Evolutionary conservation across 2,113 vertebrate species (phyloP).

Genomic region (Epinephelus cyanopodus): DNA sequence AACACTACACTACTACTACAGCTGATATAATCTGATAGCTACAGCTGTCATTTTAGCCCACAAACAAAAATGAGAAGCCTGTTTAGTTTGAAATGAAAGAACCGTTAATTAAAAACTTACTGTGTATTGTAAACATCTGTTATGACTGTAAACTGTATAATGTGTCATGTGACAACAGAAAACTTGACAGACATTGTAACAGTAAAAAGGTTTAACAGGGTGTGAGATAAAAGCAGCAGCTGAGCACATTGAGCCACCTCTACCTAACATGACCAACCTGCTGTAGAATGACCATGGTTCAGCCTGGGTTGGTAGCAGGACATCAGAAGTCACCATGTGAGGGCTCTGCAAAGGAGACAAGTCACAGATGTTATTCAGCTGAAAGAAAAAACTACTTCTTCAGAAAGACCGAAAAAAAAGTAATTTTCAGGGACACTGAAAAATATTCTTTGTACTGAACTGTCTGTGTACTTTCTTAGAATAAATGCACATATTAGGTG

Average conservation of each 20-base stretch:
- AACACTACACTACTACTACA: neutral
- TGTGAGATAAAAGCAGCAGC: neutral
- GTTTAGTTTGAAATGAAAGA: neutral
- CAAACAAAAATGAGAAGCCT: neutral
- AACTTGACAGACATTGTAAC: neutral
- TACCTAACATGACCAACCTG: conserved; percentile 70
- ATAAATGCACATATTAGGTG: no score
- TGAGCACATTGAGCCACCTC: neutral
- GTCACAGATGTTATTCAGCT: neutral
- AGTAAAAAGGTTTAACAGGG: neutral
- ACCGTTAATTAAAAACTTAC: neutral
- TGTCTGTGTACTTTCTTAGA: neutral
- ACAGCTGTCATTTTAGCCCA: neutral
- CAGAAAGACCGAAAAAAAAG: neutral
- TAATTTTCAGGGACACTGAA: neutral
- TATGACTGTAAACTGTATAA: neutral
- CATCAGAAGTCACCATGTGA: conserved; percentile 76
- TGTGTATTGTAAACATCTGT: neutral
- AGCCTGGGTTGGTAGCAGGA: conserved; percentile 70
- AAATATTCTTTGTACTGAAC: neutral
- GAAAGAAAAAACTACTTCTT: neutral
- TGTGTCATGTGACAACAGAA: neutral
- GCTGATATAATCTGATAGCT: neutral
- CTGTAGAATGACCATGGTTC: conserved; percentile 87
- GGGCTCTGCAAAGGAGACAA: conserved; percentile 58